Evolutionary conservation across 2,888 invertebrate species (phyloP).

Genomic region (Callimorpha dominula): DNA sequence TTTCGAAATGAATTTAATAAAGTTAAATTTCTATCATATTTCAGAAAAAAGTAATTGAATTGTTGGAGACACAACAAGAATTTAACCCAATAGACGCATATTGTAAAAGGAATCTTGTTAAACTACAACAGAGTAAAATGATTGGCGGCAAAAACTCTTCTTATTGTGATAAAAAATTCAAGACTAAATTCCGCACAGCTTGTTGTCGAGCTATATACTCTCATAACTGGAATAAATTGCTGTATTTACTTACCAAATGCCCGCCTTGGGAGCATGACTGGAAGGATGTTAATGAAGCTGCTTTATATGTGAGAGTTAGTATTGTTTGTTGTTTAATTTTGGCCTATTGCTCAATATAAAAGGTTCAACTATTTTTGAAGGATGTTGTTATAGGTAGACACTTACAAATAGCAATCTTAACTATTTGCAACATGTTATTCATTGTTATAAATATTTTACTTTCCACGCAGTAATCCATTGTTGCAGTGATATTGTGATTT

Average conservation of each 20-base stretch:
- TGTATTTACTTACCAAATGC: slow-evolving; percentile 70
- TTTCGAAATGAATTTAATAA: no score
- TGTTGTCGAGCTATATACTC: slow-evolving; percentile 70
- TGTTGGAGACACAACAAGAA: slow-evolving; percentile 51
- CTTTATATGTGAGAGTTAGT: slow-evolving; percentile 70
- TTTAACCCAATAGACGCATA: slow-evolving; percentile 43
- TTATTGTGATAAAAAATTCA: slow-evolving; percentile 31
- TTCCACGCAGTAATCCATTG: no score
- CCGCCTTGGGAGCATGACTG: slow-evolving; percentile 67
- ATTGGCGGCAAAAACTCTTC: slow-evolving; percentile 9
- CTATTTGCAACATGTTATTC: no score
- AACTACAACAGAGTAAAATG: slow-evolving; percentile 57
- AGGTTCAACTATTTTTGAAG: no score
- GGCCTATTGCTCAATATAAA: no score
- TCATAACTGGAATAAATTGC: slow-evolving; percentile 76
- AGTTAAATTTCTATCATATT: not conserved
- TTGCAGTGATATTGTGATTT: no score
- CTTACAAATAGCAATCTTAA: no score
- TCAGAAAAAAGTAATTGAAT: slow-evolving; percentile 65
- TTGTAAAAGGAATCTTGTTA: slow-evolving; percentile 63
- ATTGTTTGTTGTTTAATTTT: not conserved
- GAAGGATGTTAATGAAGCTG: slow-evolving; percentile 43
- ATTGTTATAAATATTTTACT: no score
- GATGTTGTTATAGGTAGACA: no score
- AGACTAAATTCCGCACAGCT: slow-evolving; percentile 53